A percentile compares a stretch with the other conserved stretches of the same genome.
Evolutionary conservation across 2,113 vertebrate species (phyloP).

Genomic region (Gorsachius goisagi): DNA sequence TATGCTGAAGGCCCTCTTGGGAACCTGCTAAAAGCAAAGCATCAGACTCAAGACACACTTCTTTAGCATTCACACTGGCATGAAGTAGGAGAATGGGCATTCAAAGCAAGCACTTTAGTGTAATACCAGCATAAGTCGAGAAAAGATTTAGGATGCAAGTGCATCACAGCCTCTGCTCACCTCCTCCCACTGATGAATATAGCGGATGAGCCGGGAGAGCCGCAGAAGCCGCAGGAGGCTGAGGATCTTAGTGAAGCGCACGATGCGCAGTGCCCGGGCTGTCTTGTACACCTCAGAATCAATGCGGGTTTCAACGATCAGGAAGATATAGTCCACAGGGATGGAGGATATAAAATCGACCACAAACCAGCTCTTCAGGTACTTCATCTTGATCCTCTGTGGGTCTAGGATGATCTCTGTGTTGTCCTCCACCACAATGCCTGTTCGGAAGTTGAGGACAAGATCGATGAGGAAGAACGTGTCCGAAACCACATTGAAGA

Average conservation of each 20-base stretch:
- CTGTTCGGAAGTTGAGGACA: slow-evolving; percentile 98
- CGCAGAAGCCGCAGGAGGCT: slow-evolving; percentile 92
- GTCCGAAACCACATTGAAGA: slow-evolving; percentile 98
- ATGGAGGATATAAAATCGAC: slow-evolving; percentile 99
- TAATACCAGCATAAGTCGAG: not conserved
- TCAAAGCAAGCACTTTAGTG: not conserved
- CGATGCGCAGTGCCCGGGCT: slow-evolving; percentile 92
- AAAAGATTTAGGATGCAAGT: not conserved
- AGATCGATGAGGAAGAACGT: slow-evolving; percentile 99
- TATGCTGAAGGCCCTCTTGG: not conserved
- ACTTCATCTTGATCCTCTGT: slow-evolving; percentile 96
- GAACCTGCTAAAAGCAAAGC: not conserved
- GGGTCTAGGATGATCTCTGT: slow-evolving; percentile 98
- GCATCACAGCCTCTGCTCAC: slow-evolving; percentile 72
- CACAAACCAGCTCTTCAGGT: slow-evolving; percentile 97
- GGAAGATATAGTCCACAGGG: slow-evolving; percentile 98
- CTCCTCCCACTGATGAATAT: slow-evolving; percentile 99
- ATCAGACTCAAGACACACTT: not conserved
- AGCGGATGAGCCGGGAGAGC: slow-evolving; percentile 95
- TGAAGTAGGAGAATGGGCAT: not conserved
- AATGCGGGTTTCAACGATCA: slow-evolving; percentile 97
- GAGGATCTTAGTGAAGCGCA: slow-evolving; percentile 98
- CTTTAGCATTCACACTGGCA: not conserved
- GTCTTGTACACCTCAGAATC: slow-evolving; percentile 99
- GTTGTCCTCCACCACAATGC: slow-evolving; percentile 98